Evolutionary conservation across 2,113 vertebrate species (phyloP).

Genomic region (Nycticorax nycticorax): DNA sequence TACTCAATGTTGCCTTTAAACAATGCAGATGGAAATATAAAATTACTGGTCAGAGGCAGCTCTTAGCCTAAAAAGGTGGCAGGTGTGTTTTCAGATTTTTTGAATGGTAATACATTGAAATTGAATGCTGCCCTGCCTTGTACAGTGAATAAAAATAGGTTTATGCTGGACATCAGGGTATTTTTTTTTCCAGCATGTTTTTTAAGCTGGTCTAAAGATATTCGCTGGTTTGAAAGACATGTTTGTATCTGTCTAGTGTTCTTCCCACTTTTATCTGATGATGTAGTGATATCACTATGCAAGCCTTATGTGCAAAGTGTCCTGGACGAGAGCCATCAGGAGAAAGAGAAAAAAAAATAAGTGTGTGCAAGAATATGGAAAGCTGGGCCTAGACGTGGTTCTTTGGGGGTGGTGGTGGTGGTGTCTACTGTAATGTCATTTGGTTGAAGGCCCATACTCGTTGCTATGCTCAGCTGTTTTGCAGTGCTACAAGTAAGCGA

Average conservation of each 20-base stretch:
- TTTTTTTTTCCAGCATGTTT: not conserved
- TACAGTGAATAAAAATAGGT: not conserved
- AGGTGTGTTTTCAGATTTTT: not conserved
- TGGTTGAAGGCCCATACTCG: rapidly evolving
- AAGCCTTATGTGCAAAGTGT: not conserved
- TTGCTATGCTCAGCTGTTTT: not conserved
- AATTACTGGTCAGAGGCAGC: not conserved
- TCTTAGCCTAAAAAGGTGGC: not conserved
- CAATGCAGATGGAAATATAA: not conserved
- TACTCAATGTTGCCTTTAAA: not conserved
- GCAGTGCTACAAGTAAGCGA: not conserved
- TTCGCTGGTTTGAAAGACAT: not conserved
- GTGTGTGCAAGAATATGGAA: not conserved
- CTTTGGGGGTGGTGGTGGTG: not conserved
- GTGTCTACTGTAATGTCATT: not conserved
- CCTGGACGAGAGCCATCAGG: not conserved
- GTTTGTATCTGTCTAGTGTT: not conserved
- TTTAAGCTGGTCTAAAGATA: not conserved
- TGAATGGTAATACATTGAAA: not conserved
- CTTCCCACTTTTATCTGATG: not conserved
- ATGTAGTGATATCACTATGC: not conserved
- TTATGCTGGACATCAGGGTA: not conserved
- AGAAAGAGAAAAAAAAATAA: not conserved
- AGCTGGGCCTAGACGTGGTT: not conserved
- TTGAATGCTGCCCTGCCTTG: not conserved